Evolutionary conservation across 2,113 vertebrate genomes (phyloP).

Genomic region (Gallinago jamesoni): DNA sequence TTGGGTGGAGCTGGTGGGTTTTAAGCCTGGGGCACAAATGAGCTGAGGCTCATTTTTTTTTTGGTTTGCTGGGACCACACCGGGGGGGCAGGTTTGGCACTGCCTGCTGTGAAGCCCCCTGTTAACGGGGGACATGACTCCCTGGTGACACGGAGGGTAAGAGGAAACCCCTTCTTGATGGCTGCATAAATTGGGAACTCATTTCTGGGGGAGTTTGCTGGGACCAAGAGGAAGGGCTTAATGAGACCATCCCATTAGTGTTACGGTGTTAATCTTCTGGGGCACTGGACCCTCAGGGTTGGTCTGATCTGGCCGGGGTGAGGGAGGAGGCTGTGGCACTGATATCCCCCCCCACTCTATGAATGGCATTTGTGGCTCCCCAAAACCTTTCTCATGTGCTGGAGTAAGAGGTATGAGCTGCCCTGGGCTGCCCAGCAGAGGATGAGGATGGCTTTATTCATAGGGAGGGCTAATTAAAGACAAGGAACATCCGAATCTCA

Average conservation of each 20-base stretch:
- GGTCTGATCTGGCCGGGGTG: not conserved
- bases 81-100: not conserved
- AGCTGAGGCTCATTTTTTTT: not conserved
- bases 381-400: not conserved
- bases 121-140: not conserved
- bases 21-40: not conserved
- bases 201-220: too few species aligned
- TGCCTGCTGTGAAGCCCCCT: not conserved
- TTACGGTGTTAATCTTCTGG: rapidly evolving
- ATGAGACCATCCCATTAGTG: not conserved
- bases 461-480: not conserved
- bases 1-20: not conserved
- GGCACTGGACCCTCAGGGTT: not conserved
- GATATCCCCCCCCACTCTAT: not conserved
- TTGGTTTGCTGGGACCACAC: rapidly evolving
- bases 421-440: not conserved
- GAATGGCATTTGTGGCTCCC: not conserved
- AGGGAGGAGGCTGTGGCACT: not conserved
- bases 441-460: not conserved
- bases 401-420: not conserved
- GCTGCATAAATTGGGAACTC: rapidly evolving
- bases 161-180: not conserved
- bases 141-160: not conserved
- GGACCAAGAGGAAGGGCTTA: not conserved
- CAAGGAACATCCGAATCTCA: not conserved